phyloP scores from a whole-genome alignment of 2,888 invertebrate genomes.

The Apamea monoglypha region DNA sequence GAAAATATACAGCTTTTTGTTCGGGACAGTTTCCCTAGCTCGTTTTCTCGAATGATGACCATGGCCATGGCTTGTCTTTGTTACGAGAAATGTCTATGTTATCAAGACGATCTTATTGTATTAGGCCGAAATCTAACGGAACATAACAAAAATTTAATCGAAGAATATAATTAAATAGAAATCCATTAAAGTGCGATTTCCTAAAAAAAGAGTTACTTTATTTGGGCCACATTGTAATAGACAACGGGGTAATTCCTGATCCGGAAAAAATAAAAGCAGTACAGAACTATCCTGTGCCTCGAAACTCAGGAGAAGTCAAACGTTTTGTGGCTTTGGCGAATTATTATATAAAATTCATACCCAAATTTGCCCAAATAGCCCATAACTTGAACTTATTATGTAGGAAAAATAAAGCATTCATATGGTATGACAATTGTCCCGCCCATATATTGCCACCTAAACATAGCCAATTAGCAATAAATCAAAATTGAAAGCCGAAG shows the following conservation, averaged over 20 bases:
- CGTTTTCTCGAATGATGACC: background rate
- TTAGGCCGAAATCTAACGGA: background rate
- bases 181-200: background rate
- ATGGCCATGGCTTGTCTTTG: background rate
- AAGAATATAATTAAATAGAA: no score
- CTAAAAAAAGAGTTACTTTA: background rate
- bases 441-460: no score
- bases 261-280: background rate
- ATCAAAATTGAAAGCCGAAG: conserved; percentile 62
- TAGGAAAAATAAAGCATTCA: no score
- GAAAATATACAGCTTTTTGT: background rate
- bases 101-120: background rate
- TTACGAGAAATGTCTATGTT: background rate
- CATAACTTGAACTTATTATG: no score
- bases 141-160: background rate
- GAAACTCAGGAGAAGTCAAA: background rate
- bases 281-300: background rate
- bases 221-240: background rate
- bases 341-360: no score
- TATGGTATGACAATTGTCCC: no score
- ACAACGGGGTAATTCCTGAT: background rate
- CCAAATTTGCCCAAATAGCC: no score
- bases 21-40: background rate
- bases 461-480: conserved; percentile 64
- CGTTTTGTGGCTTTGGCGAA: no score